Conservation (phyloP, 2,888 invertebrate species). For the Drosophila anomelani region DNA sequence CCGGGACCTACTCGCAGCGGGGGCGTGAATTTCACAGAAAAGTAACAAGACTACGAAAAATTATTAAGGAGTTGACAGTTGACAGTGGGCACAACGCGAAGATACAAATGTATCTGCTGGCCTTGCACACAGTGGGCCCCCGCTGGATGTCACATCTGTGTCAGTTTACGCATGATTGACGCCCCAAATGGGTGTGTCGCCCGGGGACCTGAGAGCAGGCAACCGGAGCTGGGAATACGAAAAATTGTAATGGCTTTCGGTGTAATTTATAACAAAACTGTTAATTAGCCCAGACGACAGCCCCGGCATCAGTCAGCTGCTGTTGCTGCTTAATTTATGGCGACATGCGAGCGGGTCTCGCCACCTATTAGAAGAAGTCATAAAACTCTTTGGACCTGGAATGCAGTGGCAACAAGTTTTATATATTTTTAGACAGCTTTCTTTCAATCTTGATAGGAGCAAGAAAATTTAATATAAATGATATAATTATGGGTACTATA, state of each 20-base stretch:
- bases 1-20: constrained; percentile 57
- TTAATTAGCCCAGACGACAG: constrained; percentile 84
- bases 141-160: constrained; percentile 75
- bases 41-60: constrained; percentile 38
- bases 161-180: constrained; percentile 82
- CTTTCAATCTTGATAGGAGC: not conserved
- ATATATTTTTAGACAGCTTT: constrained; percentile 8
- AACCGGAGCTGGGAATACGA: constrained; percentile 37
- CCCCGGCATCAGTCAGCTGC: constrained; percentile 81
- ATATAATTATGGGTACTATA: not conserved
- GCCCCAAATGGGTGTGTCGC: constrained; percentile 52
- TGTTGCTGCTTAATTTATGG: constrained; percentile 72
- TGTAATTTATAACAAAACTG: constrained; percentile 84
- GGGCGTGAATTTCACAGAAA: constrained; percentile 66
- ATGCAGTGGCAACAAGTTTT: constrained; percentile 36
- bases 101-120: constrained; percentile 77
- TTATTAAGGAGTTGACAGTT: constrained; percentile 73
- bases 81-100: constrained; percentile 51
- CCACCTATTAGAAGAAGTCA: constrained; percentile 36
- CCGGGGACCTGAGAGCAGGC: constrained; percentile 41
- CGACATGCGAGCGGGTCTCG: constrained; percentile 34
- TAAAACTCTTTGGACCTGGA: constrained; percentile 17
- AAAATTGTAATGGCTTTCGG: constrained; percentile 71
- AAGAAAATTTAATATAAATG: not conserved
- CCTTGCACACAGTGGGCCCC: constrained; percentile 39